Percentiles rank a stretch among this genome's conserved stretches.
These are phyloP conservation scores for Apis florea DNA, from an alignment of 1,140 invertebrate species.

Conservation along the genomic window DNA sequence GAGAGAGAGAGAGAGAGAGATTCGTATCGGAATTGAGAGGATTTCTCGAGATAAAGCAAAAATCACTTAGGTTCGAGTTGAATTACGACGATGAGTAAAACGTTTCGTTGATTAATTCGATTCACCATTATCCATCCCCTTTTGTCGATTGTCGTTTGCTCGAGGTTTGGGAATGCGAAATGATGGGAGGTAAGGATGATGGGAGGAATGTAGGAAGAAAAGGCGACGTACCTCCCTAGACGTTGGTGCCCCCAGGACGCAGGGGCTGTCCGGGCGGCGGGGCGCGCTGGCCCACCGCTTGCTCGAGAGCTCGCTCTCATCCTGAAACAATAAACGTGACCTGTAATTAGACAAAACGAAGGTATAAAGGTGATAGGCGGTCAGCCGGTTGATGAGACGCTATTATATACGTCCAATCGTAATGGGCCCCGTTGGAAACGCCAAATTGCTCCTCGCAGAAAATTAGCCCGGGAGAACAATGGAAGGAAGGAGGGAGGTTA, in stretches of 20 bases:
- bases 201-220: background rate
- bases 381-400: conserved; percentile 56
- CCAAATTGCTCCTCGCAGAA: conserved; percentile 61
- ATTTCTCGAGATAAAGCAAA: too few species aligned
- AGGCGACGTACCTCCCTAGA: conserved; percentile 77
- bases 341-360: conserved; percentile 68
- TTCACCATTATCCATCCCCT: too few species aligned
- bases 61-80: too few species aligned
- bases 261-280: conserved; percentile 80
- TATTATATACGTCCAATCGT: conserved; percentile 66
- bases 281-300: conserved; percentile 81
- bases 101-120: too few species aligned
- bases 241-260: conserved; percentile 78
- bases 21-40: too few species aligned
- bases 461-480: conserved; percentile 45
- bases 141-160: too few species aligned
- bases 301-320: conserved; percentile 82
- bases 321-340: conserved; percentile 75
- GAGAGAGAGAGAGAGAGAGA: too few species aligned
- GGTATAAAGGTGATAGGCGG: conserved; percentile 66
- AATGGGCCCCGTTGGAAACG: conserved; percentile 54
- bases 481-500: background rate
- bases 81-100: too few species aligned
- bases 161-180: too few species aligned
- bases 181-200: too few species aligned